These are phyloP conservation scores for Halcyon leucocephala DNA, from an alignment of 2,797 vertebrate species.

Conservation along the genomic window DNA sequence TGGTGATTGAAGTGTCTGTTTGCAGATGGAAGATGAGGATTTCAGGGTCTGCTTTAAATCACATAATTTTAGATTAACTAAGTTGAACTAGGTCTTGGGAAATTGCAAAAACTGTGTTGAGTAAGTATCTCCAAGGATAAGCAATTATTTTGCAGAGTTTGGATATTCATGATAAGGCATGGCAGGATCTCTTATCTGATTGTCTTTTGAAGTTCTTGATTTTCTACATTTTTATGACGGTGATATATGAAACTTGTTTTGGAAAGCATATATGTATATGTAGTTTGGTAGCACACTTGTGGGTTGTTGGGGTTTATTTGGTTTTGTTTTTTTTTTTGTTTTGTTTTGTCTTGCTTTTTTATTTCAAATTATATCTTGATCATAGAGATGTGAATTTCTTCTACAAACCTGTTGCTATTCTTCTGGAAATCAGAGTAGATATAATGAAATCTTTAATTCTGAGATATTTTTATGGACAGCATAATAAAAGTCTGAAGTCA, in stretches of 20 bases:
- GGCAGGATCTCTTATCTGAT: not conserved
- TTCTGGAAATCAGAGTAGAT: not conserved
- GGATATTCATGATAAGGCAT: not conserved
- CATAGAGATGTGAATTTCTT: not conserved
- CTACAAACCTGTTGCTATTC: not conserved
- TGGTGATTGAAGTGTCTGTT: not conserved
- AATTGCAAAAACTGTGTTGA: not conserved
- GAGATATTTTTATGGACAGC: not conserved
- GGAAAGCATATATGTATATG: not conserved
- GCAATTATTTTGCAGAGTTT: not conserved
- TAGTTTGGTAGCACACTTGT: not conserved
- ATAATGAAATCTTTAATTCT: not conserved
- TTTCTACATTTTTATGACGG: not conserved
- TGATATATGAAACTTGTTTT: not conserved
- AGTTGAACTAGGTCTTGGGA: not conserved
- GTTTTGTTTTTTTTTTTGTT: accelerated
- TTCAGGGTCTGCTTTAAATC: not conserved
- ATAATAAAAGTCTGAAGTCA: not conserved
- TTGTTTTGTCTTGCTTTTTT: not conserved
- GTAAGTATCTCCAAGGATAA: not conserved
- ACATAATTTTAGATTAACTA: not conserved
- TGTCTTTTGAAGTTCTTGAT: not conserved
- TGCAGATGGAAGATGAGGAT: not conserved
- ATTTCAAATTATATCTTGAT: not conserved
- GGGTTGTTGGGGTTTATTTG: too few relatives aligned